A percentile compares a stretch with the other conserved stretches of the same genome.
These are phyloP conservation scores for Ditylenchus dipsaci DNA, from an alignment of 1,140 invertebrate genomes.

Conservation along the genomic window DNA sequence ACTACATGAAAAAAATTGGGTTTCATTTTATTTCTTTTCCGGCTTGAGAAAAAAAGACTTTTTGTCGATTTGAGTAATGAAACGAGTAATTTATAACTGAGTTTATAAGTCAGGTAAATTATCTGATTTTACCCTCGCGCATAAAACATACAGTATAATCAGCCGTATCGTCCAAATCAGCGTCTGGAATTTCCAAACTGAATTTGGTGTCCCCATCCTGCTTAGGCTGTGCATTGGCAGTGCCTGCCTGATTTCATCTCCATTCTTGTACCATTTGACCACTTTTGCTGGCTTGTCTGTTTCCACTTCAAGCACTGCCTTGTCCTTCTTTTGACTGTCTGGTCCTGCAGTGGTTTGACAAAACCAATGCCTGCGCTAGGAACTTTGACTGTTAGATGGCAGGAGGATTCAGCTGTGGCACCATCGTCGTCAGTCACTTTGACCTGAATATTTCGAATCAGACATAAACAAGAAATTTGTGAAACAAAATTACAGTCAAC, in stretches of 20 bases:
- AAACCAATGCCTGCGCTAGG: slow-evolving; percentile 33
- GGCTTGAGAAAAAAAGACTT: too few relatives aligned
- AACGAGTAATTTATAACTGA: too few relatives aligned
- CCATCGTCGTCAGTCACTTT: slow-evolving; percentile 60
- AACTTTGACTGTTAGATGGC: slow-evolving; percentile 37
- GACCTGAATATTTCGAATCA: slow-evolving; percentile 11
- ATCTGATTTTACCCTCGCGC: too few relatives aligned
- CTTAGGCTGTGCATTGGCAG: slow-evolving; percentile 37
- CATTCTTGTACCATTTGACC: slow-evolving; percentile 65
- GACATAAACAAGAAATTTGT: too few relatives aligned
- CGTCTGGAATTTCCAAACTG: slow-evolving; percentile 37
- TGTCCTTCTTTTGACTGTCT: slow-evolving; percentile 32
- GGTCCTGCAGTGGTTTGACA: slow-evolving; percentile 21
- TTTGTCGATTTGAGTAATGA: too few relatives aligned
- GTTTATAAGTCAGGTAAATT: too few relatives aligned
- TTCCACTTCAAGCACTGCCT: slow-evolving; percentile 59
- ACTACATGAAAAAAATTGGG: too few relatives aligned
- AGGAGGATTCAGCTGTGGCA: slow-evolving; percentile 65
- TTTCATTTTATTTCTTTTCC: too few relatives aligned
- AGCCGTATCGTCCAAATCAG: slow-evolving; percentile 39
- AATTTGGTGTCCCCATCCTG: slow-evolving; percentile 38
- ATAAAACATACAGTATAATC: slow-evolving; percentile 59
- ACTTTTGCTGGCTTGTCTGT: slow-evolving; percentile 67
- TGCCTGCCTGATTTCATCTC: slow-evolving; percentile 68
- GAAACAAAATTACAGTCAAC: too few relatives aligned